Evolutionary conservation across 2,888 invertebrate species (phyloP), one percentile per base, ranked within the genome.

Genomic region (Stenodema calcarata): DNA sequence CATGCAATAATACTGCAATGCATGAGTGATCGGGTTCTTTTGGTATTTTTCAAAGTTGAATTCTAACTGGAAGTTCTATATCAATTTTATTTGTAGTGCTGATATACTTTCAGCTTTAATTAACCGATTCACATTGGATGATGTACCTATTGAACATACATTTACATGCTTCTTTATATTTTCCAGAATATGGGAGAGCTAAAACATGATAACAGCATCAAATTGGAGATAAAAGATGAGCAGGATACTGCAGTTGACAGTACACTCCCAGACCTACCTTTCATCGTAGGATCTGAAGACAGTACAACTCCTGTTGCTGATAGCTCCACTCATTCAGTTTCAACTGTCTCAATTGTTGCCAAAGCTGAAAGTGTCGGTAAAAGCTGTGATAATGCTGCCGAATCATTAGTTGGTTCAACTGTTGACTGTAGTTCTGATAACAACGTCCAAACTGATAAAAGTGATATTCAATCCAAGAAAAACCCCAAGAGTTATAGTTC

Each of bases 151-250:
- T 35, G 35, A 35, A 35, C n/a, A 35, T 35, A 4, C 7, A 35
- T 4, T 35, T 35, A 35, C 7, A 35, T 35, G 35, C 35, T 35
- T 35, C 4, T 75, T 35, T 75, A 14, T 79, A 16, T 79, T 14
- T 80, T 82, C 12, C 82, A 82, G 82, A 83, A 83, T 83, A 83
- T 83, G 83, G 83, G 83, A 73, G 83, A 83, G 83, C 73, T 83
- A 23, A 83, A 83, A 44, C 44, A 70, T 7, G 83, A 83, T 35
- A 83, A 83, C 44, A 83, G 73, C 27, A 23, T 70, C 35, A 83
- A 83, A 73, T 42, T 83, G 27, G 83, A 83, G 44, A 83, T 83
- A 23, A 83, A 83, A 44, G 83, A 83, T 18, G 73, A 83, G 42
- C 83, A 83, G 23, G 83, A 83, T 41, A 83, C 79, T 44, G 79